Evolutionary conservation across 2,888 invertebrate species (phyloP), one percentile per base, ranked within the genome.

Genomic region (Acholoe squamosa): DNA sequence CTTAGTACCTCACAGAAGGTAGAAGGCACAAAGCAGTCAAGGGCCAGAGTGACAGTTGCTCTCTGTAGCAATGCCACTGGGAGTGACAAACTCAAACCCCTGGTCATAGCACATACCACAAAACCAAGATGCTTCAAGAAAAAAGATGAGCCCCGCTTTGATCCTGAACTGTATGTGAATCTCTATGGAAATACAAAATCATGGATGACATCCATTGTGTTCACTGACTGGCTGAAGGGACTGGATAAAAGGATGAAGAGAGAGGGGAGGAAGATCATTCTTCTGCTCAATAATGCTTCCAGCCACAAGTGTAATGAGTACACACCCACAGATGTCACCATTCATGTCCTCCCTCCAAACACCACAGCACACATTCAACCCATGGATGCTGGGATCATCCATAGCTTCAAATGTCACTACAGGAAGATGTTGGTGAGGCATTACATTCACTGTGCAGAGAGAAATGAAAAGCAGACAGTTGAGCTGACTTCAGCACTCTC

Each of bases 301-400:
- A 91, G 89, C 34, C 92, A 92, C 88, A n/a, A 76, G 22, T 16
- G 22, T 16, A 56, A 51, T 31, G 90, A 80, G 7, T n/a, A 91
- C 5, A 22, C 52, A 25, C 91, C 92, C 22, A 67, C 76, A 16
- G 90, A 91, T 52, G 91, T 92, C 14, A 91, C 7, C 16, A 16
- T 92, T 3, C 7, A 91, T 7, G 93, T 91, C 84, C 91, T 93
- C 10, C 92, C 92, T 33, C 91, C 92, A 0, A 93, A 92, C 84
- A 93, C 92, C 51, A 92, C 92, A 0, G 19, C 90, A 0, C 90
- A 92, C 54, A 91, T 93, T 19, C 92, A 93, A 67, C 93, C 91
- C 0, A 91, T 93, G 89, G 92, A 93, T 52, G 92, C 91, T 7
- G 92, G 92, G 1, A 93, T 93, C 86, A 92, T 92, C n/a, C 31